phyloP scores from a whole-genome alignment of 2,888 invertebrate genomes.

The Watsonalla binaria region DNA sequence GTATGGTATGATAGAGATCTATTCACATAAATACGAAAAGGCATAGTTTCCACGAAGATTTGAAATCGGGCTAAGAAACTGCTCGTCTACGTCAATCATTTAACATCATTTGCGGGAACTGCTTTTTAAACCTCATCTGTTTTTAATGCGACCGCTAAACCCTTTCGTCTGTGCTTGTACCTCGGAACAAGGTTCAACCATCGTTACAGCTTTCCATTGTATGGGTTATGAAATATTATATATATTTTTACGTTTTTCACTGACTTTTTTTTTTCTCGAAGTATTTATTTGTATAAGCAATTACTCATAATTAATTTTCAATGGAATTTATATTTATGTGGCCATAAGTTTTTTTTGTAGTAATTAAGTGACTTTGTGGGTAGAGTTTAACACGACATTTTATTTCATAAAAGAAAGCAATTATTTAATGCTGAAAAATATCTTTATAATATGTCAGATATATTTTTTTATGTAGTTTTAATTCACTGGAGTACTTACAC shows the following conservation, averaged over 20 bases:
- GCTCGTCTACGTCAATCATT: constrained; percentile 55
- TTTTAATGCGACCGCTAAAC: constrained; percentile 63
- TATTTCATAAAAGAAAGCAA: no score
- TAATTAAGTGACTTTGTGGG: no score
- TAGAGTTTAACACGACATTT: no score
- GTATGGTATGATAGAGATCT: no score
- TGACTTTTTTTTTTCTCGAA: no score
- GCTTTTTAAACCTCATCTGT: constrained; percentile 70
- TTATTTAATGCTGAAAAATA: neutral
- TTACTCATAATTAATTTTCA: no score
- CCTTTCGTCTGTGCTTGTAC: constrained; percentile 67
- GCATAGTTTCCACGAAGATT: constrained; percentile 1
- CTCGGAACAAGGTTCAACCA: constrained; percentile 46
- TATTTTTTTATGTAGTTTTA: constrained; percentile 27
- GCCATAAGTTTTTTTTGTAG: no score
- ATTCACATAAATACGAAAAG: no score
- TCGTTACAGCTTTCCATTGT: constrained; percentile 41
- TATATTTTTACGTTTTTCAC: constrained; percentile 23
- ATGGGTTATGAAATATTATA: constrained; percentile 22
- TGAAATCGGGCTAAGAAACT: constrained; percentile 17
- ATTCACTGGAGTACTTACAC: constrained; percentile 23
- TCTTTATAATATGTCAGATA: constrained; percentile 20
- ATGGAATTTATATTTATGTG: no score
- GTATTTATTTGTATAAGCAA: no score
- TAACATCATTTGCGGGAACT: constrained; percentile 69